A percentile compares a stretch with the other conserved stretches of the same genome.
These are phyloP conservation scores for Syngnathoides biaculeatus DNA, from an alignment of 2,113 vertebrate genomes.

Conservation along the genomic window DNA sequence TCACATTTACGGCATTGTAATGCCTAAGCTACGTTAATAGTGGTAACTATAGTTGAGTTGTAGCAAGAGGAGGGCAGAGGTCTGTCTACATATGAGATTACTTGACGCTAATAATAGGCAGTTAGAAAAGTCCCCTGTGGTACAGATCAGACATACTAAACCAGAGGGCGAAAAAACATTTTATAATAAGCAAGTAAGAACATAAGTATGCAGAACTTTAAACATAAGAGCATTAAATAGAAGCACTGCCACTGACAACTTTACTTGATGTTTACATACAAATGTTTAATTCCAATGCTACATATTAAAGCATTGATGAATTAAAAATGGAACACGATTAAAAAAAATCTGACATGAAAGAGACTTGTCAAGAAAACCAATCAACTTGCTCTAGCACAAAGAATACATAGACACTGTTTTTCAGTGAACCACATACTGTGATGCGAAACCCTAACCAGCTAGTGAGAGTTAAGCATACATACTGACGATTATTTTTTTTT, in stretches of 20 bases:
- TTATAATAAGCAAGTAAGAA: slow-evolving; percentile 16
- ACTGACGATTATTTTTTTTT: too few relatives aligned
- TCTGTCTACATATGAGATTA: slow-evolving; percentile 44
- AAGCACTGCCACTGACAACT: not conserved
- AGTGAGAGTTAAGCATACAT: too few relatives aligned
- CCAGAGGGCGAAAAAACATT: slow-evolving; percentile 10
- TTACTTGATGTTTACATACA: not conserved
- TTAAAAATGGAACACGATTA: too few relatives aligned
- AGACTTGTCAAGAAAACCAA: too few relatives aligned
- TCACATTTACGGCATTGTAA: not conserved
- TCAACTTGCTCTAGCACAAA: too few relatives aligned
- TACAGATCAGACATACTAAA: slow-evolving; percentile 26
- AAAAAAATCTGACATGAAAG: too few relatives aligned
- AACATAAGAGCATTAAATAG: not conserved
- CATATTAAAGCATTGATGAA: not conserved
- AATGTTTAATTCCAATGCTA: not conserved
- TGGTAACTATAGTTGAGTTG: not conserved
- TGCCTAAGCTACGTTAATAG: not conserved
- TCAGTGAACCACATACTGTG: too few relatives aligned
- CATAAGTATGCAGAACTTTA: slow-evolving; percentile 9
- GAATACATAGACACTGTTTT: too few relatives aligned
- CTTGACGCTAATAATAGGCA: slow-evolving; percentile 41
- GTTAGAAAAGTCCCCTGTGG: slow-evolving; percentile 27
- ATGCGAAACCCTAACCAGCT: too few relatives aligned
- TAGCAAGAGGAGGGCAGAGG: slow-evolving; percentile 19